These are phyloP conservation scores for Orbicella faveolata DNA, from an alignment of 64 coral and sea anemone genomes.

Conservation along the genomic window DNA sequence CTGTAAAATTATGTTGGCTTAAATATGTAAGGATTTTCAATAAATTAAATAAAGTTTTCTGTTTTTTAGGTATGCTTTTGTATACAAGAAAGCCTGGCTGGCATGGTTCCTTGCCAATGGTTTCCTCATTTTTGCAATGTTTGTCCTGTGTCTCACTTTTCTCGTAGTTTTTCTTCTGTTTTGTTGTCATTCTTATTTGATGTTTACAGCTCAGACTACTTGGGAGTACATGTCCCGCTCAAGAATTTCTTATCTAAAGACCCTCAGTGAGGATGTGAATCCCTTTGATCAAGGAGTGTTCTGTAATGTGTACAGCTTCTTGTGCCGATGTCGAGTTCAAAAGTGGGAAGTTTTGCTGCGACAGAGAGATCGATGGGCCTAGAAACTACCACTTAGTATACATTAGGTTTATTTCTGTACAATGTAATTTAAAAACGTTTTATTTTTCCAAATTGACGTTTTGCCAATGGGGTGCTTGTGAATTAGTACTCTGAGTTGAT, in stretches of 20 bases:
- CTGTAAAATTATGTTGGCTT: too few relatives aligned
- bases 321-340: slow-evolving; percentile 88
- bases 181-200: slow-evolving; percentile 84
- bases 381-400: not conserved
- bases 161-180: slow-evolving; percentile 69
- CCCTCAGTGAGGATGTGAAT: slow-evolving; percentile 88
- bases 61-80: slow-evolving; percentile 67
- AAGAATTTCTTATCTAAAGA: slow-evolving; percentile 96
- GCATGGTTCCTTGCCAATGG: slow-evolving; percentile 75
- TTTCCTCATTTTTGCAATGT: slow-evolving; percentile 67
- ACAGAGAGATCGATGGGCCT: slow-evolving; percentile 88
- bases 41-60: not conserved
- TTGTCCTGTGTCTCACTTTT: slow-evolving; percentile 67
- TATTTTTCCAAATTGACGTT: not conserved
- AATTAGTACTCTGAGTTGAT: too few relatives aligned
- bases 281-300: slow-evolving; percentile 96
- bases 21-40: not conserved
- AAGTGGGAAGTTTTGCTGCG: slow-evolving; percentile 90
- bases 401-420: not conserved
- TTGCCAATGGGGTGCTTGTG: too few relatives aligned
- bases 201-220: slow-evolving; percentile 83
- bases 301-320: slow-evolving; percentile 86
- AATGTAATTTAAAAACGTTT: not conserved
- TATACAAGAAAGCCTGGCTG: slow-evolving; percentile 70
- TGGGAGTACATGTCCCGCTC: slow-evolving; percentile 99